Evolutionary conservation across 2,113 vertebrate genomes (phyloP).

Genomic region (Bos javanicus): DNA sequence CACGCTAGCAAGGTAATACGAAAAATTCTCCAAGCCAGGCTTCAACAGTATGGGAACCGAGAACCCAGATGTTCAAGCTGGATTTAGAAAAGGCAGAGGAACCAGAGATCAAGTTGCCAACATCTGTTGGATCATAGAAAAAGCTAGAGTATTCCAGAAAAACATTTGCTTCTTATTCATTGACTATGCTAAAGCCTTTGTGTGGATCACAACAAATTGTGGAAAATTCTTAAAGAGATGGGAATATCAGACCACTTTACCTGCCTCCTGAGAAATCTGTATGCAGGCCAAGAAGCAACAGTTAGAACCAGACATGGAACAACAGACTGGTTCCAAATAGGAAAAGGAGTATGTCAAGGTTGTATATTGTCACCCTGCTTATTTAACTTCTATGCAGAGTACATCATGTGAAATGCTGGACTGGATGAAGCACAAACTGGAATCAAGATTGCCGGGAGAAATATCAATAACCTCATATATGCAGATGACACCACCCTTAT

Average conservation of each 20-base stretch:
- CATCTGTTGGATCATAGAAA: accelerated
- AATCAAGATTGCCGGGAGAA: neutral
- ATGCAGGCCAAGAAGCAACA: too few species aligned
- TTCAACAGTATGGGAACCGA: neutral
- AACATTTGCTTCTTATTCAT: neutral
- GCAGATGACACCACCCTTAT: neutral
- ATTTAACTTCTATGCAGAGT: too few species aligned
- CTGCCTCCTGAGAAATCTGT: too few species aligned
- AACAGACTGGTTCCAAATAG: too few species aligned
- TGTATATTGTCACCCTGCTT: too few species aligned
- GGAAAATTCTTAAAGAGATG: neutral
- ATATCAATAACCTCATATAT: neutral
- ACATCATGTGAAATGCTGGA: too few species aligned
- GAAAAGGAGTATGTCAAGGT: too few species aligned
- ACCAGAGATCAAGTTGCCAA: neutral
- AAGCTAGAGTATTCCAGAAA: neutral
- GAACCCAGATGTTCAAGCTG: neutral
- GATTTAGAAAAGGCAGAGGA: neutral
- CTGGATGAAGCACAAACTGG: neutral
- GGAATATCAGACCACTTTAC: neutral
- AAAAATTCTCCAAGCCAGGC: neutral
- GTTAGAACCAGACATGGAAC: too few species aligned
- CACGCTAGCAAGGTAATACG: neutral
- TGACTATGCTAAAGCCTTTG: neutral
- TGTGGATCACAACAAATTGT: neutral